These are phyloP conservation scores for Pachyuromys duprasi DNA, from an alignment of 2,797 vertebrate genomes.

Conservation along the genomic window DNA sequence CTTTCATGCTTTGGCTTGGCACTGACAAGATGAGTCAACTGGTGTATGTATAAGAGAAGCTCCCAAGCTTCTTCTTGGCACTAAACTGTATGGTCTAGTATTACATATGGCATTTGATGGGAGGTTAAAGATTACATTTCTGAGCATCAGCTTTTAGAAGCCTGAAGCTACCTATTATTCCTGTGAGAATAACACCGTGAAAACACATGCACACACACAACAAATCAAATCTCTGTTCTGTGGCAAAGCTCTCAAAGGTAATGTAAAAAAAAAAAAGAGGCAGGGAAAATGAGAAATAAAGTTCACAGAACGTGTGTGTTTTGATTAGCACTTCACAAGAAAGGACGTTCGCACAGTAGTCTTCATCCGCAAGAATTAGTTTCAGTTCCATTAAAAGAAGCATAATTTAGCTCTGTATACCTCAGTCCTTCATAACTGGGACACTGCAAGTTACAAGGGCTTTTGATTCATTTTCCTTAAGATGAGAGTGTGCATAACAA, in stretches of 20 bases:
- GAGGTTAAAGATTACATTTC: background rate
- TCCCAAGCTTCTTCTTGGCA: background rate
- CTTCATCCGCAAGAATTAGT: constrained; percentile 69
- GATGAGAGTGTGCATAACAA: constrained; percentile 64
- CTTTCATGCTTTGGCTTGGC: constrained; percentile 16
- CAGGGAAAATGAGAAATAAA: constrained; percentile 45
- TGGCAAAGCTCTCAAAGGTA: background rate
- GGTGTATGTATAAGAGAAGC: background rate
- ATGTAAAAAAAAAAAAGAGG: constrained; percentile 40
- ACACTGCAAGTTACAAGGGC: constrained; percentile 47
- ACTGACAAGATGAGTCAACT: background rate
- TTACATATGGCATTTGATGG: background rate
- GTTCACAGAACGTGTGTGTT: constrained; percentile 41
- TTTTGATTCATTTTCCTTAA: constrained; percentile 74
- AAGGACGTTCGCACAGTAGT: background rate
- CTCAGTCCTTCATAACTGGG: constrained; percentile 54
- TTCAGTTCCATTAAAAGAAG: constrained; percentile 66
- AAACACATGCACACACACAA: background rate
- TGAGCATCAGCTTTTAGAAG: constrained; percentile 39
- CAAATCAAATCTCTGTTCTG: background rate
- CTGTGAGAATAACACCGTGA: background rate
- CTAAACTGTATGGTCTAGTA: background rate
- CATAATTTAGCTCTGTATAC: constrained; percentile 67
- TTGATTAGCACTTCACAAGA: constrained; percentile 25
- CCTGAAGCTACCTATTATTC: constrained; percentile 23